Evolutionary conservation across 2,797 vertebrate genomes (phyloP).

Genomic region (Danio tinwini): DNA sequence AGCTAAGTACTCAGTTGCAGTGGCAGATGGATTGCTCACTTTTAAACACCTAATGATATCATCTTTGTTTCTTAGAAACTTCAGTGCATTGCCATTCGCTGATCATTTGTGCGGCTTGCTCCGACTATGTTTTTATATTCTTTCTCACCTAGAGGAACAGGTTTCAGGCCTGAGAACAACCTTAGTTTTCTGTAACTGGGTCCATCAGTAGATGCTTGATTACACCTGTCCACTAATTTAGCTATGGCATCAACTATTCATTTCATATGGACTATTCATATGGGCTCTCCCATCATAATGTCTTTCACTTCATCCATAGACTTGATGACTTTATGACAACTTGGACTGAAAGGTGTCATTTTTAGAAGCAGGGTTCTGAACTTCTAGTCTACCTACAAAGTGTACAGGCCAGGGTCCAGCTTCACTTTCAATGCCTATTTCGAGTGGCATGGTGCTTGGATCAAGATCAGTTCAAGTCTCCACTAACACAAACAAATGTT

Average conservation of each 20-base stretch:
- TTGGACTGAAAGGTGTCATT: constrained; percentile 1
- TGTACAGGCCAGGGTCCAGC: constrained; percentile 15
- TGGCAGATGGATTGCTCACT: constrained; percentile 32
- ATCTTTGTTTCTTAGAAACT: too few relatives aligned
- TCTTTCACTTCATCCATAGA: constrained; percentile 12
- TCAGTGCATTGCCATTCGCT: too few relatives aligned
- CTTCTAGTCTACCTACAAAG: neutral
- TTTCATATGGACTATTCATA: neutral
- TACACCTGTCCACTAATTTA: constrained; percentile 26
- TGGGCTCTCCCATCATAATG: neutral
- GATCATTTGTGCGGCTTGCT: too few relatives aligned
- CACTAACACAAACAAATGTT: neutral
- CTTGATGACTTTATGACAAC: constrained; percentile 1
- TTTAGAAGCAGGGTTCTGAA: neutral
- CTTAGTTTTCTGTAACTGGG: constrained; percentile 34
- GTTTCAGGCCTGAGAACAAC: constrained; percentile 30
- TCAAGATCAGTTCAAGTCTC: constrained; percentile 1
- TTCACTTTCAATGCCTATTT: constrained; percentile 16
- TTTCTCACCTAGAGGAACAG: constrained; percentile 39
- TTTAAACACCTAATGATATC: constrained; percentile 43
- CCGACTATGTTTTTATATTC: too few relatives aligned
- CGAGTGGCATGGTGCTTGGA: neutral
- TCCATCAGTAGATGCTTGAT: neutral
- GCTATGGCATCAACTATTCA: constrained; percentile 37
- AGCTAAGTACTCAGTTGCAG: constrained; percentile 35